Base-by-base conservation (phyloP, 2,888 invertebrate species). In the Salpingus planirostris region DNA sequence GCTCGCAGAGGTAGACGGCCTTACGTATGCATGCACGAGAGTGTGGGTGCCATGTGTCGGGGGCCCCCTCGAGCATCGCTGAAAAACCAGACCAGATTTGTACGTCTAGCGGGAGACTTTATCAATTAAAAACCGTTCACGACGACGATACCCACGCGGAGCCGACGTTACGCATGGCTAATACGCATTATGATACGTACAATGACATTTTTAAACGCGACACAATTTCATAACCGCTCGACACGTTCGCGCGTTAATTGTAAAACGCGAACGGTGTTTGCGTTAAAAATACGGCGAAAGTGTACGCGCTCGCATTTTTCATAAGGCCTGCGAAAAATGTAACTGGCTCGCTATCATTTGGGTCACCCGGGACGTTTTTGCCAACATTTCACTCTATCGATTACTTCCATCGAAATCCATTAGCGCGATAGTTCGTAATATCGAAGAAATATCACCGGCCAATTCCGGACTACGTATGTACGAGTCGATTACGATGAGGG, bases 1-100 rank as follows among this genome's bases (percentile, higher is more conserved):
- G 41, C 33, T 38, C 31, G 29, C 28, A 40, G 49, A 52, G 52
- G 52, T 53, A 50, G 52, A 53, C 46, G 51, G 51, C 52, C 52
- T 48, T 47, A 41, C 28, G 36, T 31, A 23, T 24, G n/a, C n/a
- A n/a, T 15, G 32, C 29, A 31, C 23, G 24, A 28, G n/a, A n/a
- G 40, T 33, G 45, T 48, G 39, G 44, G 46, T 47, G 49, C 46
- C 39, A 35, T 39, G 35, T 39, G 39, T 39, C 38, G 31, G 28
- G 23, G 23, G 22, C 15, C 18, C 5, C 18, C n/a, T n/a, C n/a
- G n/a, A n/a, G n/a, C n/a, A n/a, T n/a, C n/a, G n/a, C n/a, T n/a
- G n/a, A n/a, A n/a, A n/a, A n/a, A n/a, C n/a, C n/a, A n/a, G n/a
- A n/a, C n/a, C n/a, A n/a, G n/a, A n/a, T n/a, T n/a, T n/a, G n/a